Conservation (phyloP, 1,140 invertebrate genomes). For the Nephila pilipes region DNA sequence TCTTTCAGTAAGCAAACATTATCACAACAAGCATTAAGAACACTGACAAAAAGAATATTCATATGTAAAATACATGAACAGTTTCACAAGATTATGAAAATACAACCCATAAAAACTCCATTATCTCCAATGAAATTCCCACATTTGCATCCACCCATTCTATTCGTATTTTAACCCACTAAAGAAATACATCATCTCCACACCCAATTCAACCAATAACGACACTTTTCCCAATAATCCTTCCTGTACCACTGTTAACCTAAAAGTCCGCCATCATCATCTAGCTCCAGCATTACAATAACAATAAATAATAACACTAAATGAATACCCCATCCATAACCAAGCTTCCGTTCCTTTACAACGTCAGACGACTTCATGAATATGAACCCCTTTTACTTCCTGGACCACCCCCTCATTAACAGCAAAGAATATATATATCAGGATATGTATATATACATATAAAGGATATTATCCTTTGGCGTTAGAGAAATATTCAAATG, state of each 20-base stretch:
- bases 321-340: constrained; percentile 57
- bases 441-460: constrained; percentile 15
- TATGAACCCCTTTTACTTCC: constrained; percentile 26
- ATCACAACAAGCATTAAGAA: too few relatives aligned
- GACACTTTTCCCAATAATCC: neutral
- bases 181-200: neutral
- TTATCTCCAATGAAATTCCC: neutral
- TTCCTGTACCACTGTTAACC: neutral
- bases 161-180: neutral
- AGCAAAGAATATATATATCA: constrained; percentile 29
- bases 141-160: neutral
- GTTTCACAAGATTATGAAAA: neutral
- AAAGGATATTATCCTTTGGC: constrained; percentile 29
- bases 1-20: too few relatives aligned
- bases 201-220: neutral
- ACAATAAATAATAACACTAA: constrained; percentile 66
- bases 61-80: neutral
- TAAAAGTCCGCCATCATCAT: neutral
- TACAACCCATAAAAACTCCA: neutral
- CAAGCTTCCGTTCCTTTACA: constrained; percentile 25
- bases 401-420: constrained; percentile 58
- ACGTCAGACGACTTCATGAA: constrained; percentile 47
- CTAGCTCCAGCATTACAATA: constrained; percentile 15
- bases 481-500: constrained; percentile 60
- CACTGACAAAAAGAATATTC: too few relatives aligned